Evolutionary conservation across 2,113 vertebrate genomes (phyloP), one percentile per base, ranked within the genome.

Genomic region (Galemys pyrenaicus): DNA sequence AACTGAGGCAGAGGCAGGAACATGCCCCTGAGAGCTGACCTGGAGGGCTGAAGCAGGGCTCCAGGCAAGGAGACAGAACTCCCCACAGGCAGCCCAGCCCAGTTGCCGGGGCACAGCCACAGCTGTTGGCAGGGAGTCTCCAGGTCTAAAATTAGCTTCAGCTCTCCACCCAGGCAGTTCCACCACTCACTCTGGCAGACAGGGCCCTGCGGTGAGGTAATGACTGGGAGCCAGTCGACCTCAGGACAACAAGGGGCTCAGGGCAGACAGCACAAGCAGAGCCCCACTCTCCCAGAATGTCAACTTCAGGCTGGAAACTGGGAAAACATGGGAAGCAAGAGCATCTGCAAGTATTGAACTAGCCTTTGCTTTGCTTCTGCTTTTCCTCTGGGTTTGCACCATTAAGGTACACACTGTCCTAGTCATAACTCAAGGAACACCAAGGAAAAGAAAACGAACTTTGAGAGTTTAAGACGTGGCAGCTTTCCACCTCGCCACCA

Each of bases 101-200:
- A 30, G 60, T 89, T 88, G 97, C 95, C 94, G 35, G 22, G 26
- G 95, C 94, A 91, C 97, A 94, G 96, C 95, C 35, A 3, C 89
- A 91, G 94, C 92, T 78, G 78, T 92, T 97, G 98, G 98, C 98
- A 97, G 83, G 85, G 93, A 95, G 93, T 62, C 77, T 96, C 93
- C 92, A 89, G 60, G 91, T 97, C 98, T 98, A 98, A 98, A 98
- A 98, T 98, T 98, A 98, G 97, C 96, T 78, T 73, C 26, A 0
- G 90, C 89, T 98, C 97, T 98, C 97, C 98, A 98, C 96, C 97
- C 98, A 97, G 89, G 95, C 97, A 92, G 94, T 79, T 96, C 94
- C 86, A 94, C 94, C 2, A 0, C 95, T 92, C 37, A 0, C 92
- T 82, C 77, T 41, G 97, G 96, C 94, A 96, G 97, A 85, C 96